These are phyloP conservation scores for Platalea minor DNA, from an alignment of 2,797 vertebrate species.

Conservation along the genomic window DNA sequence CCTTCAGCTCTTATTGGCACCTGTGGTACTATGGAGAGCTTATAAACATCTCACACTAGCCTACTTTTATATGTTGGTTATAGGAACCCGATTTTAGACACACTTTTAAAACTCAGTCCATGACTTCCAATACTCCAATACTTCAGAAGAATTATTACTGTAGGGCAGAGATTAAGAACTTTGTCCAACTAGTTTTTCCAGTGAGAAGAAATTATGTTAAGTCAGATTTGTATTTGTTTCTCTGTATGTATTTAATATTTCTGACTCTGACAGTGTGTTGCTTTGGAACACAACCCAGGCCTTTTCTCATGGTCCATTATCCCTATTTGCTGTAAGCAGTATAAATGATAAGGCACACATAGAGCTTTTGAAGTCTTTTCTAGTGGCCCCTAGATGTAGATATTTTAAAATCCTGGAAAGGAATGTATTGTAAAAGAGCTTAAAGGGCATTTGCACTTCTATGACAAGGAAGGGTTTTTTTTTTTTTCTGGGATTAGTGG, in stretches of 20 bases:
- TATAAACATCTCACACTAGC: neutral
- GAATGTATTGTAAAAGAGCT: conserved; percentile 14
- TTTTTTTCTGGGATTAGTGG: neutral
- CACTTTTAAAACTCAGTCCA: neutral
- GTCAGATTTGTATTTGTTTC: neutral
- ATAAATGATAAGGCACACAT: conserved; percentile 21
- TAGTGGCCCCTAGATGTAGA: neutral
- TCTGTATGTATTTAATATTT: neutral
- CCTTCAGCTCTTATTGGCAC: neutral
- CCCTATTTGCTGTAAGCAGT: conserved; percentile 21
- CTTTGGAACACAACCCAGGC: neutral
- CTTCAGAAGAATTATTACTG: neutral
- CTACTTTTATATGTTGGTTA: neutral
- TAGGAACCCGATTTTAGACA: neutral
- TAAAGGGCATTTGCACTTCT: conserved; percentile 35
- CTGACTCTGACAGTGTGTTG: neutral
- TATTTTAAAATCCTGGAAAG: conserved; percentile 14
- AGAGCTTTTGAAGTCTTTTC: conserved; percentile 16
- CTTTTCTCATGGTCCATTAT: neutral
- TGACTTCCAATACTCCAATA: neutral
- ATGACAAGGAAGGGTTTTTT: neutral
- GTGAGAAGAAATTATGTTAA: neutral
- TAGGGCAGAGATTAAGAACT: neutral
- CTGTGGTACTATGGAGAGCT: neutral
- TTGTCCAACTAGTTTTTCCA: neutral